Percentiles rank a stretch among this genome's conserved stretches.
Conservation (phyloP, 2,888 invertebrate species). For the Cacoxenus indagator region DNA sequence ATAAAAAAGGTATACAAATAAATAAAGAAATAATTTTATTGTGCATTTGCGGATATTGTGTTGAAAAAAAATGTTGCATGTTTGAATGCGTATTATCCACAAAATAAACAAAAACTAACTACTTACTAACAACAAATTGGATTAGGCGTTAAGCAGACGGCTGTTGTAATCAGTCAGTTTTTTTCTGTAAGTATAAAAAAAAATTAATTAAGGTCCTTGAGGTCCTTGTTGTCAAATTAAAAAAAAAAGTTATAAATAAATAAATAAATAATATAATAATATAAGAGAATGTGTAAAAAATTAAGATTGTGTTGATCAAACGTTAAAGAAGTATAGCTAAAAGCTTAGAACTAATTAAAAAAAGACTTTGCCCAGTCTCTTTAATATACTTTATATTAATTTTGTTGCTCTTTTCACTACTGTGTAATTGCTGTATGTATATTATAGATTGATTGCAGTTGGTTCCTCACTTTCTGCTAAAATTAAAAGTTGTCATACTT, state of each 20-base stretch:
- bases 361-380: too few relatives aligned
- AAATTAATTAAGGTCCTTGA: too few relatives aligned
- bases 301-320: too few relatives aligned
- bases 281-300: background rate
- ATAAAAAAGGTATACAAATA: background rate
- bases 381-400: too few relatives aligned
- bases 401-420: too few relatives aligned
- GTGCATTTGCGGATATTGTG: constrained; percentile 10
- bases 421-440: too few relatives aligned
- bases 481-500: too few relatives aligned
- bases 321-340: too few relatives aligned
- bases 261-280: background rate
- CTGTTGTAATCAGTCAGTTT: background rate
- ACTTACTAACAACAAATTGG: constrained; percentile 18
- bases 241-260: background rate
- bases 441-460: too few relatives aligned
- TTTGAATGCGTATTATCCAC: constrained; percentile 1
- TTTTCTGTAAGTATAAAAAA: constrained; percentile 10
- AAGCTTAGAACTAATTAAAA: too few relatives aligned
- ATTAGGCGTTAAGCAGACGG: constrained; percentile 12
- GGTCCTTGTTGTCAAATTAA: too few relatives aligned
- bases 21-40: background rate
- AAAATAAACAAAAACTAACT: background rate
- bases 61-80: constrained; percentile 9
- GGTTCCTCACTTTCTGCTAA: too few relatives aligned